Evolutionary conservation across 2,888 invertebrate species (phyloP).

Genomic region (Tetragonula carbonaria): DNA sequence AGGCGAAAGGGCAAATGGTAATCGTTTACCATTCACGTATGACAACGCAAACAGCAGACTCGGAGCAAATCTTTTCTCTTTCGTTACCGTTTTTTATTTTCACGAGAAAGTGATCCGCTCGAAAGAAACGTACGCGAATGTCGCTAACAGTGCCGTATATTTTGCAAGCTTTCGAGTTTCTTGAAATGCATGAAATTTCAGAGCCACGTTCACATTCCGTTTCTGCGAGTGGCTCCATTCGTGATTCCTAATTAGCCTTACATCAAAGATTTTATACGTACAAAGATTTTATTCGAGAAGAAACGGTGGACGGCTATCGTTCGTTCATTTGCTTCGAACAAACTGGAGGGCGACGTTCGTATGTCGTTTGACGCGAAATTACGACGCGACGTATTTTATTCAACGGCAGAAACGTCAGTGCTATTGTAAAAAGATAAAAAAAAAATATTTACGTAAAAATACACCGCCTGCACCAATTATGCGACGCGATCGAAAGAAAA

Average conservation of each 20-base stretch:
- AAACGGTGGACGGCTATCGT: neutral
- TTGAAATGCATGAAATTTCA: neutral
- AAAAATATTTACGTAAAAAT: neutral
- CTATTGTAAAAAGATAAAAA: neutral
- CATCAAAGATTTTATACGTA: conserved; percentile 10
- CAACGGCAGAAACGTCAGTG: neutral
- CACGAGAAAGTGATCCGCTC: neutral
- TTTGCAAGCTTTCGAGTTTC: neutral
- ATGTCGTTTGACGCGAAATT: neutral
- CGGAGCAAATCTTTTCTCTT: neutral
- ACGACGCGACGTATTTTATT: conserved; percentile 5
- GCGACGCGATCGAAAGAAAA: neutral
- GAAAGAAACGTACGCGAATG: neutral
- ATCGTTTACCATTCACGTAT: neutral
- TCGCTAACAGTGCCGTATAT: neutral
- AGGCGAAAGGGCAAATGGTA: neutral
- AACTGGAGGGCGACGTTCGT: neutral
- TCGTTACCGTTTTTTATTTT: neutral
- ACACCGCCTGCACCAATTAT: too few relatives aligned
- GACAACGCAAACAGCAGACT: neutral
- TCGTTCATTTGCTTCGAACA: conserved; percentile 6
- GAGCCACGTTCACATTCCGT: neutral
- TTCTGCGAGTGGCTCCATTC: neutral
- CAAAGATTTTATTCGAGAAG: neutral
- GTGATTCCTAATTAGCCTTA: conserved; percentile 14